Base-by-base conservation (phyloP, 2,113 vertebrate genomes). In the Mormoops blainvillei region DNA sequence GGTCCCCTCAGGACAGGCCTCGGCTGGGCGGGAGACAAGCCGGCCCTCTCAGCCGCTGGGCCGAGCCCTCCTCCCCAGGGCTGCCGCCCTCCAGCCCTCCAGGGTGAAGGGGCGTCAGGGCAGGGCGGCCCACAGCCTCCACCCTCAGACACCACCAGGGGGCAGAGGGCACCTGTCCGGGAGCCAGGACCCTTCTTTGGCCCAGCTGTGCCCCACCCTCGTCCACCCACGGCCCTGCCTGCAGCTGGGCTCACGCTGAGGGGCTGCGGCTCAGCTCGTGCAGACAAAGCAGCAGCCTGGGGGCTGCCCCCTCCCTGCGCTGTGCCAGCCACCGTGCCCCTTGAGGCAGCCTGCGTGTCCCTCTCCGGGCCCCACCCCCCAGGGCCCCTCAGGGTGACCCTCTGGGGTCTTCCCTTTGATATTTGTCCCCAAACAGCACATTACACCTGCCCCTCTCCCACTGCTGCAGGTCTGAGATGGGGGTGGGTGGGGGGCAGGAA, bases 261-360 rank as follows among this genome's bases (percentile, higher is more conserved):
- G 13, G 38, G 28, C 7, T 20, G 43, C 22, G 48, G 70, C 26
- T 58, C 3, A 2, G 2, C 50, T 0, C 8, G 58, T 41, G 58
- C 10, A 36, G 22, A 85, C 38, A 26, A 28, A 19, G 24, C 10
- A 43, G 26, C 54, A 11, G 1, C n/a, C 68, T 6, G 54, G 71
- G 80, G 41, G 48, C 58, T 7, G 10, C 24, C 24, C 58, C 26
- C 4, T 22, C 15, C 33, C 76, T 36, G 71, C 19, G 31, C 16
- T 1, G 22, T 4, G 16, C 84, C 33, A 33, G 63, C 22, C 31
- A 41, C 52, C 36, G 41, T 2, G 52, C 31, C 24, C 33, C 68
- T 24, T 0, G 26, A 20, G 68, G 28, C 36, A 33, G 31, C 8
- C 33, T 26, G 71, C 41, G 24, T 15, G 36, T 16, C 54, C 28